These are phyloP conservation scores for Condylura cristata DNA, from an alignment of 2,113 vertebrate species.

Conservation along the genomic window DNA sequence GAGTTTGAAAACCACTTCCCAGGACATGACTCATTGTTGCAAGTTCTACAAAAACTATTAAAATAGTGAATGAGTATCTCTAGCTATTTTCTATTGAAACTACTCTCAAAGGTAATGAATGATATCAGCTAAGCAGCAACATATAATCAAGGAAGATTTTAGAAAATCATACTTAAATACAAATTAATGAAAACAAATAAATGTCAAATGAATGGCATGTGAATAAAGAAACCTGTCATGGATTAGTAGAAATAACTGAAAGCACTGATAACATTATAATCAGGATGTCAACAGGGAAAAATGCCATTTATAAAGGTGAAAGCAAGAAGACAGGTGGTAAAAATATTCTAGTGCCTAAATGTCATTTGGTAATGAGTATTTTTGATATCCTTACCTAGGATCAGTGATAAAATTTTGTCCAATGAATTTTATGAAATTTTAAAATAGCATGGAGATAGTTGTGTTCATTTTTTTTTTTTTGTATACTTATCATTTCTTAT, in stretches of 20 bases:
- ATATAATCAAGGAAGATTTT: slow-evolving; percentile 56
- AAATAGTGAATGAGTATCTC: not conserved
- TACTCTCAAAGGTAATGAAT: not conserved
- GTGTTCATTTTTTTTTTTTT: not conserved
- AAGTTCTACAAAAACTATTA: not conserved
- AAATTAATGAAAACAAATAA: slow-evolving; percentile 75
- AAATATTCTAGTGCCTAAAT: slow-evolving; percentile 63
- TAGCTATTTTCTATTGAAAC: not conserved
- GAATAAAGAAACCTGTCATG: slow-evolving; percentile 59
- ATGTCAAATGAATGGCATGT: slow-evolving; percentile 57
- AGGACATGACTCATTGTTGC: not conserved
- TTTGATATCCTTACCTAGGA: slow-evolving; percentile 47
- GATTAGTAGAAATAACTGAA: slow-evolving; percentile 69
- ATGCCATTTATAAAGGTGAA: slow-evolving; percentile 68
- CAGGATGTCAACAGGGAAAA: slow-evolving; percentile 64
- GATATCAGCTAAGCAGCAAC: slow-evolving; percentile 20
- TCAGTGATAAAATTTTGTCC: slow-evolving; percentile 27
- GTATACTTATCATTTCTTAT: not conserved
- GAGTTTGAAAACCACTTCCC: not conserved
- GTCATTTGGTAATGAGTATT: slow-evolving; percentile 49
- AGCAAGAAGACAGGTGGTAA: slow-evolving; percentile 65
- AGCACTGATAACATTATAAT: slow-evolving; percentile 73
- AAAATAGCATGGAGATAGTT: not conserved
- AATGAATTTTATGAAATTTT: slow-evolving; percentile 15
- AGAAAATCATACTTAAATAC: slow-evolving; percentile 72